Conservation (phyloP, 1,140 invertebrate species). For the Macrobrachium rosenbergii region DNA sequence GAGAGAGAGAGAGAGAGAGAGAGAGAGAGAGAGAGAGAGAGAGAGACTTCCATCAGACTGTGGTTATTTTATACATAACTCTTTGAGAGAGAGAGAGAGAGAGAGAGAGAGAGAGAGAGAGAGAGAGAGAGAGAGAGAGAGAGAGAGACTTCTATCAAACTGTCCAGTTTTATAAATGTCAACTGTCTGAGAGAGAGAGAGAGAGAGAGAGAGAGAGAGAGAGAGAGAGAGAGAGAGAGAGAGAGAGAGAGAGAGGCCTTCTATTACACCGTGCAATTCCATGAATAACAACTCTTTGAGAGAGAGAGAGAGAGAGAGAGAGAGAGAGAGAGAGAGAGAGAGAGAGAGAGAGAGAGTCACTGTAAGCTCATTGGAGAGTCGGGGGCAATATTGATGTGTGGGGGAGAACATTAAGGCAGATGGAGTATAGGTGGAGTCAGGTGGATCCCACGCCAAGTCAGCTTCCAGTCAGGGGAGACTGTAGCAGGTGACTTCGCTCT, state of each 20-base stretch:
- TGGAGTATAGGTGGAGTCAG: neutral
- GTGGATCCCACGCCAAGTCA: too few relatives aligned
- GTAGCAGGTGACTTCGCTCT: too few relatives aligned
- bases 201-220: slow-evolving; percentile 8
- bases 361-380: neutral
- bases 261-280: too few relatives aligned
- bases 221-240: slow-evolving; percentile 6
- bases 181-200: neutral
- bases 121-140: slow-evolving; percentile 8
- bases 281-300: neutral
- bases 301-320: slow-evolving; percentile 12
- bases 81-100: neutral
- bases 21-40: slow-evolving; percentile 36
- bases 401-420: slow-evolving; percentile 6
- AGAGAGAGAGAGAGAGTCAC: slow-evolving; percentile 28
- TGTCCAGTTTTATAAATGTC: too few relatives aligned
- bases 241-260: neutral
- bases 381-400: slow-evolving; percentile 2
- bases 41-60: neutral
- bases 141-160: neutral
- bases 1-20: slow-evolving; percentile 41
- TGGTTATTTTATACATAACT: too few relatives aligned
- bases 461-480: too few relatives aligned
- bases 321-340: slow-evolving; percentile 12
- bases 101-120: slow-evolving; percentile 1